Percentiles rank a stretch among this genome's conserved stretches.
phyloP scores from a whole-genome alignment of 2,888 invertebrate genomes.

The Rosalia funebris region DNA sequence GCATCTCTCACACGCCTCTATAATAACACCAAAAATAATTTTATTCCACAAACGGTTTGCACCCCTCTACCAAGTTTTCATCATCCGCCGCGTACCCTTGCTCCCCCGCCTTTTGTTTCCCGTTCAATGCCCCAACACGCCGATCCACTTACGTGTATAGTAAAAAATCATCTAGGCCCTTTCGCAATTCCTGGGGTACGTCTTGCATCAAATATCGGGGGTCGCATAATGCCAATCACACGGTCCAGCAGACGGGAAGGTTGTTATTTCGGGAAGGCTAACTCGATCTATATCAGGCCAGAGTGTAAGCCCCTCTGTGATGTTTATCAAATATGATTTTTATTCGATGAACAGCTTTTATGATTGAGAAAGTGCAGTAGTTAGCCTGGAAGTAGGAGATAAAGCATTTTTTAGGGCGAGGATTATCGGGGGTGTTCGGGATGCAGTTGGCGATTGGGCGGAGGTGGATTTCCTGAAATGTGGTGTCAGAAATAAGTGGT shows the following conservation, averaged over 20 bases:
- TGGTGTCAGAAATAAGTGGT: no score
- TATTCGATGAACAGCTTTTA: conserved; percentile 15
- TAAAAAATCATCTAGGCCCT: conserved; percentile 5
- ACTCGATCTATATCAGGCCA: conserved; percentile 59
- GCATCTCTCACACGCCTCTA: no score
- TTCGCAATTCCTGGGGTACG: conserved; percentile 15
- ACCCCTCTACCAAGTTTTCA: no score
- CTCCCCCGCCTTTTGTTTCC: no score
- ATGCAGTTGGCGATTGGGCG: no score
- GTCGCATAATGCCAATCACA: conserved; percentile 58
- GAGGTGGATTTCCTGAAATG: no score
- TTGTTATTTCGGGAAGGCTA: conserved; percentile 60
- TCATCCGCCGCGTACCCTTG: no score
- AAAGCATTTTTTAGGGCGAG: conserved; percentile 14
- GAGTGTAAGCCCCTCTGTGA: conserved; percentile 55
- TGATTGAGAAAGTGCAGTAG: conserved; percentile 7
- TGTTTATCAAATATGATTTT: conserved; percentile 41
- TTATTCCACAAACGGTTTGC: no score
- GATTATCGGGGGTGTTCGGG: no score
- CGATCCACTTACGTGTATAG: background rate
- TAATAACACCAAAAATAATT: no score
- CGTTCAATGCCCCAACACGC: background rate
- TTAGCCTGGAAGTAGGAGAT: conserved; percentile 13
- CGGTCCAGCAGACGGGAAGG: conserved; percentile 58
- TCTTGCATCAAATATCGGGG: conserved; percentile 20